These are phyloP conservation scores for Corydoras sp. DNA, from an alignment of 2,113 vertebrate species.

Conservation along the genomic window DNA sequence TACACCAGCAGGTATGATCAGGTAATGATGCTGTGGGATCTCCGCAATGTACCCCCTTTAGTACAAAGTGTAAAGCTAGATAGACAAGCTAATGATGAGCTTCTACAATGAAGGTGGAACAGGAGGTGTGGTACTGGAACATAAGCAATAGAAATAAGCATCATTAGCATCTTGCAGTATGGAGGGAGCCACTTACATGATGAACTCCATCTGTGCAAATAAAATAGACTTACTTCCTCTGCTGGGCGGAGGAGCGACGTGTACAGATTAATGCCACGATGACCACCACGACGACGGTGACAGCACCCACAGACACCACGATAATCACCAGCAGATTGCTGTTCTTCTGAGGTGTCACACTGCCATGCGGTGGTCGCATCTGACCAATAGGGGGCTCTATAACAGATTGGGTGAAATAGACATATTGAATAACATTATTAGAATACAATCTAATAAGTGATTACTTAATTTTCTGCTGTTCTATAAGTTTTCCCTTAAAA, in stretches of 20 bases:
- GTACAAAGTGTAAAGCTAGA: not conserved
- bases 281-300: slow-evolving; percentile 75
- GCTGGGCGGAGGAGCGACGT: slow-evolving; percentile 80
- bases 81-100: not conserved
- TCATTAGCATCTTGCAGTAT: not conserved
- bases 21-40: too few relatives aligned
- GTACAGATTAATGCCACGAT: slow-evolving; percentile 84
- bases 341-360: slow-evolving; percentile 83
- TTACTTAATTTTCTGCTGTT: too few relatives aligned
- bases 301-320: slow-evolving; percentile 77
- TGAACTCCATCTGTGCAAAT: too few relatives aligned
- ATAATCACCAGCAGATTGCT: slow-evolving; percentile 86
- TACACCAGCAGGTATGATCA: too few relatives aligned
- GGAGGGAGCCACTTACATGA: too few relatives aligned
- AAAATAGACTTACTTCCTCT: slow-evolving; percentile 80
- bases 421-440: too few relatives aligned
- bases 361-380: slow-evolving; percentile 88
- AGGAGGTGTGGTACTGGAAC: not conserved
- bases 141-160: not conserved
- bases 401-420: slow-evolving; percentile 18
- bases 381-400: slow-evolving; percentile 88
- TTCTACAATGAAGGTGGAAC: not conserved
- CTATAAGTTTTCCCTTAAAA: too few relatives aligned
- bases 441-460: too few relatives aligned
- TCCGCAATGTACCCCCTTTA: not conserved